These are phyloP conservation scores for Netelia virgata DNA, from an alignment of 2,888 invertebrate genomes.

Conservation along the genomic window DNA sequence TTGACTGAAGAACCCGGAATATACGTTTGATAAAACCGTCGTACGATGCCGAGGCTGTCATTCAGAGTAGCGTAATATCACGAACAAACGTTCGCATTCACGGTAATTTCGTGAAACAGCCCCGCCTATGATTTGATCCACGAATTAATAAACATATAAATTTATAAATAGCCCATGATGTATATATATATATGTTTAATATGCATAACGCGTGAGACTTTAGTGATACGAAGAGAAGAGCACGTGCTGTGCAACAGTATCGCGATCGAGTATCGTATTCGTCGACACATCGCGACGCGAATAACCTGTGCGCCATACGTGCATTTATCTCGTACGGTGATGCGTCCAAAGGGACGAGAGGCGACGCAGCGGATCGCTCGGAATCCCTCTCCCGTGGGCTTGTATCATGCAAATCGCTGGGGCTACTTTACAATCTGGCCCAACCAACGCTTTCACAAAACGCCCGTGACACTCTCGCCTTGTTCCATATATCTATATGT, in stretches of 20 bases:
- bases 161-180: not conserved
- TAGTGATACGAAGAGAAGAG: slow-evolving; percentile 2
- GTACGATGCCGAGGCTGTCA: slow-evolving; percentile 26
- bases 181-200: not conserved
- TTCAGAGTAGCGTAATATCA: slow-evolving; percentile 8
- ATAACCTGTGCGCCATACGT: slow-evolving; percentile 24
- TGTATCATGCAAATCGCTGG: slow-evolving; percentile 65
- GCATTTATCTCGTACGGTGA: slow-evolving; percentile 39
- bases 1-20: slow-evolving; percentile 38
- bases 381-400: slow-evolving; percentile 48
- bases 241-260: slow-evolving; percentile 26
- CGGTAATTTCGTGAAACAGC: slow-evolving; percentile 49
- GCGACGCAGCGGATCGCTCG: slow-evolving; percentile 2
- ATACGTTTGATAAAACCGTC: slow-evolving; percentile 58
- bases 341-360: slow-evolving; percentile 63
- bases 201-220: slow-evolving; percentile 8
- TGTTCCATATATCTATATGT: not conserved
- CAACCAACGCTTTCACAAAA: slow-evolving; percentile 55
- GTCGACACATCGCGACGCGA: slow-evolving; percentile 23
- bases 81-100: slow-evolving; percentile 65
- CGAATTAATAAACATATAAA: slow-evolving; percentile 27
- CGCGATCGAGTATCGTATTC: slow-evolving; percentile 37
- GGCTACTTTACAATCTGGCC: slow-evolving; percentile 61
- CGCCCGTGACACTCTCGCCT: slow-evolving; percentile 38
- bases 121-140: slow-evolving; percentile 51